Base-by-base conservation (phyloP, 2,797 vertebrate species). In the Enteromius viviparus region DNA sequence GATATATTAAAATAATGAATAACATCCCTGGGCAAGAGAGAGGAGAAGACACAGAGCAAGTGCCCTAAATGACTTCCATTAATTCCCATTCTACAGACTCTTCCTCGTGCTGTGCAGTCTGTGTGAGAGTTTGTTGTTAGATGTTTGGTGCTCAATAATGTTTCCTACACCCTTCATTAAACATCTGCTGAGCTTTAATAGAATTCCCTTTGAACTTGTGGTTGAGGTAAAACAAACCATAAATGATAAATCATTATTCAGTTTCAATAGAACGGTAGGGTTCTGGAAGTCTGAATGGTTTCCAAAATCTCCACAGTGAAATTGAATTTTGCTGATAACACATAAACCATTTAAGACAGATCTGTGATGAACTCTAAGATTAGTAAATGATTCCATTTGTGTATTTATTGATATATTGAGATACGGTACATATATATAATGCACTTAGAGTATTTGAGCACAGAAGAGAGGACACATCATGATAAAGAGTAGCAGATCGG, bases 1-100 rank as follows among this genome's bases (percentile, higher is more conserved):
- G 62, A 72, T 76, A 64, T 60, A 60, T 69, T 68, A 29, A 76
- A 78, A 85, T 82, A 89, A 84, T 85, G 85, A 87, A 84, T 78
- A 75, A 78, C 82, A 78, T 84, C 80, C 81, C 76, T 80, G 84
- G 85, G 81, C 76, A 80, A 74, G 34, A 58, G 71, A 49, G 78
- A 70, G 76, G 26, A 26, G 29, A 42, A 77, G 47, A 58, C 32
- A 77, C 53, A 34, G 53, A 69, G 77, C 71, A 65, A 55, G 19
- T 4, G 40, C n/a, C 62, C 76, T 81, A 83, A 85, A 86, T 74
- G 49, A 86, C 58, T 80, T 21, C 23, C 64, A 81, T 81, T 86
- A 85, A 86, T 86, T 87, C 45, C 49, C 12, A 68, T 76, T 74
- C 58, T 23, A 26, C n/a, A 69, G 29, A 47, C 71, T 76, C 32